Percentiles rank a stretch among this genome's conserved stretches.
phyloP scores from a whole-genome alignment of 1,140 invertebrate genomes.

The Capitella teleta region DNA sequence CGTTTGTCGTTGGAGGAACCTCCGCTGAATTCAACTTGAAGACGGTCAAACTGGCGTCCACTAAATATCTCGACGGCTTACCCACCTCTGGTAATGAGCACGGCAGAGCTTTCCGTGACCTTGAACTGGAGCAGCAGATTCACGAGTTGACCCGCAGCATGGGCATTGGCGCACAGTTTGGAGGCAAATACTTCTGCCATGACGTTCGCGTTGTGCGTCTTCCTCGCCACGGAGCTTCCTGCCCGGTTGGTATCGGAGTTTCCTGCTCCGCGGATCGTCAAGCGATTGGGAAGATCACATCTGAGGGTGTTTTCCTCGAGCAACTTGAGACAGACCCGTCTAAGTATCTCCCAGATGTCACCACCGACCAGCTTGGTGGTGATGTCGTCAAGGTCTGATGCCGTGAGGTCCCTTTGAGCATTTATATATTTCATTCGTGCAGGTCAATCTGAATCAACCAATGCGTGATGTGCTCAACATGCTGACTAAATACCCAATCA shows the following conservation, averaged over 20 bases:
- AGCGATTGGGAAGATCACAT: constrained; percentile 39
- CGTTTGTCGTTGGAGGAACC: constrained; percentile 40
- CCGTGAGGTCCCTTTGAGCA: not conserved
- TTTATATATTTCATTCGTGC: not conserved
- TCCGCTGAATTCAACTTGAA: constrained; percentile 41
- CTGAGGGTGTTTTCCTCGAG: constrained; percentile 40
- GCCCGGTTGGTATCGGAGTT: constrained; percentile 41
- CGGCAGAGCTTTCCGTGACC: constrained; percentile 38
- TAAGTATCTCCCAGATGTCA: constrained; percentile 39
- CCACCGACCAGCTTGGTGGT: constrained; percentile 27
- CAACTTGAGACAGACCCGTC: constrained; percentile 39
- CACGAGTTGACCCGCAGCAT: constrained; percentile 33
- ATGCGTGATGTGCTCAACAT: constrained; percentile 30
- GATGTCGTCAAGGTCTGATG: constrained; percentile 33
- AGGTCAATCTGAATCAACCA: constrained; percentile 37
- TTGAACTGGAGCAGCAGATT: constrained; percentile 34
- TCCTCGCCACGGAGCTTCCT: constrained; percentile 41
- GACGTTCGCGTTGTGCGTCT: constrained; percentile 41
- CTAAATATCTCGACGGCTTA: constrained; percentile 38
- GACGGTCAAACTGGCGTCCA: constrained; percentile 41
- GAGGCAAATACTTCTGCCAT: constrained; percentile 44
- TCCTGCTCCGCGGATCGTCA: constrained; percentile 43
- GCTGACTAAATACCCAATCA: constrained; percentile 33
- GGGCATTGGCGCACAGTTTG: constrained; percentile 44
- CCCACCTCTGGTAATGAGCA: constrained; percentile 40